These are phyloP conservation scores for Idaea biselata DNA, from an alignment of 2,888 invertebrate genomes.

Conservation along the genomic window DNA sequence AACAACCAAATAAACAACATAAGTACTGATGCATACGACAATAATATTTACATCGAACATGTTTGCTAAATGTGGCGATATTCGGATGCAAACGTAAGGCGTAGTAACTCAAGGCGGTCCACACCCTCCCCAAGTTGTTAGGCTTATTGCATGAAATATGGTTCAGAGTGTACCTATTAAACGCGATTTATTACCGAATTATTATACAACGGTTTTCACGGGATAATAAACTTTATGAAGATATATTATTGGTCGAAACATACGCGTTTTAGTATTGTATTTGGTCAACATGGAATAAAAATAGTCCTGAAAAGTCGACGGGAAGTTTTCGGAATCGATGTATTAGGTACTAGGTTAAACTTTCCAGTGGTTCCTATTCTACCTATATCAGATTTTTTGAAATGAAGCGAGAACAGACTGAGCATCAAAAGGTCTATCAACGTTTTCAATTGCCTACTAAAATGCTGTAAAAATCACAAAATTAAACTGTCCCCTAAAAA, in stretches of 20 bases:
- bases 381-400: background rate
- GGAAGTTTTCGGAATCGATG: background rate
- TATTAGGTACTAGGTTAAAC: too few species aligned
- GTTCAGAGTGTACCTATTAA: slow-evolving; percentile 10
- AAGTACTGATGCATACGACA: slow-evolving; percentile 14
- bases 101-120: slow-evolving; percentile 25
- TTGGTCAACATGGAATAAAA: background rate
- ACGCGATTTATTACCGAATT: slow-evolving; percentile 30
- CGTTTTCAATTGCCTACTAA: background rate
- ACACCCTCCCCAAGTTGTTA: slow-evolving; percentile 15
- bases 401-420: background rate
- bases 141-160: background rate
- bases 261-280: background rate
- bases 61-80: slow-evolving; percentile 13
- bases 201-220: slow-evolving; percentile 18
- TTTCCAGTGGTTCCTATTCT: too few species aligned
- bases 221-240: background rate
- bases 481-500: background rate
- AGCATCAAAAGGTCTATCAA: too few species aligned
- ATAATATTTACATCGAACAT: slow-evolving; percentile 29
- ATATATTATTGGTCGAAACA: background rate
- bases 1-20: slow-evolving; percentile 57
- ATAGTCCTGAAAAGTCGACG: background rate
- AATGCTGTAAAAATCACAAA: background rate
- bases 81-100: slow-evolving; percentile 19